Base-by-base conservation (phyloP, 2,113 vertebrate species). In the Zonotrichia leucophrys region DNA sequence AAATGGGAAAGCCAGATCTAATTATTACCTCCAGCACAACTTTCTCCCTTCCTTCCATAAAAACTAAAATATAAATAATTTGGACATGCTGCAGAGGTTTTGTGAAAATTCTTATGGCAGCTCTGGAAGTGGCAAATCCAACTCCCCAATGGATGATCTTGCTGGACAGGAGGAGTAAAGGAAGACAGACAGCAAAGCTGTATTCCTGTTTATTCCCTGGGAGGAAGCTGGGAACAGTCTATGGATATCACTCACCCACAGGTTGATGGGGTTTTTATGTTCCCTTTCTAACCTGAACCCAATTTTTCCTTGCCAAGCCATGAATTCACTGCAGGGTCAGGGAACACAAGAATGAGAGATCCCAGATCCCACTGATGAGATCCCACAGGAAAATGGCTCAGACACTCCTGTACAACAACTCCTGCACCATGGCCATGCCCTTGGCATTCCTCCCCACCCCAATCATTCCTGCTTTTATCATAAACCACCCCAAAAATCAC, bases 101-200 rank as follows among this genome's bases (percentile, higher is more conserved):
- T 33, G 31, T 19, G 35, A 79, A 44, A 41, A 52, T 46, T 35
- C 41, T n/a, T 30, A 56, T 0, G 3, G 58, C 37, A 76, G 0
- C 30, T 59, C 25, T 11, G 30, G 33, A 52, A 78, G 50, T 1
- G 11, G 64, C 30, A 72, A 9, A 72, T 35, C 73, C 81, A 75
- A 1, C 10, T 9, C 41, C 3, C 19, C 17, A 1, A 0, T 3
- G 30, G n/a, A 33, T 17, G 25, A 33, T 42, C 53, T 33, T 19
- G 42, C 37, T 46, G 50, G 13, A 9, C 6, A 67, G 22, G 39
- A 85, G 42, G 19, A 69, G 19, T 12, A 53, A 89, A 80, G 64
- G 66, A 5, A 58, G 25, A 39, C 4, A 68, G 19, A 39, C 7
- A 80, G 60, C 24, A 74, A 70, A 87, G 74, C 55, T 46, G 42